phyloP scores from a whole-genome alignment of 2,888 invertebrate genomes.

The Glomeris marginata region DNA sequence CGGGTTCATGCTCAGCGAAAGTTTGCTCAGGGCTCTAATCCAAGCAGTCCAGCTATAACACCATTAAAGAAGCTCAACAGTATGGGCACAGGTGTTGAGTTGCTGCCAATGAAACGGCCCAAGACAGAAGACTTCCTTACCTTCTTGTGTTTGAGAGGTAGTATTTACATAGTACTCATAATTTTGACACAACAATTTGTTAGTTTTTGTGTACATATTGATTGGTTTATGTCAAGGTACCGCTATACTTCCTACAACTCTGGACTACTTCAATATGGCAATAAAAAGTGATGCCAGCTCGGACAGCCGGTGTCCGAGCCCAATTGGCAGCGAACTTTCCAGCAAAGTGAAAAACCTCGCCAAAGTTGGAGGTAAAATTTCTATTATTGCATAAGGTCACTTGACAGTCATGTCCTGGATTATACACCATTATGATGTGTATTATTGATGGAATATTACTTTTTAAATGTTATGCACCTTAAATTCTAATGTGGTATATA shows the following conservation, averaged over 20 bases:
- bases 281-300: conserved; percentile 17
- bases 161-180: conserved; percentile 13
- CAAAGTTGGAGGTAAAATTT: too few relatives aligned
- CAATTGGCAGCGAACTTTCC: conserved; percentile 10
- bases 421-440: too few relatives aligned
- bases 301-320: conserved; percentile 18
- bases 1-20: conserved; percentile 75
- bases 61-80: conserved; percentile 40
- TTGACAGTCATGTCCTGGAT: too few relatives aligned
- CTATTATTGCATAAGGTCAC: too few relatives aligned
- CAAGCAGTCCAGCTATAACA: conserved; percentile 38
- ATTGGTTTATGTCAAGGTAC: conserved; percentile 36
- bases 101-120: conserved; percentile 38
- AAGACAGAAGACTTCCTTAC: conserved; percentile 75
- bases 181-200: neutral
- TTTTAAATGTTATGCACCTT: too few relatives aligned
- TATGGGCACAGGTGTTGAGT: conserved; percentile 16
- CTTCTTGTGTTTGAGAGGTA: conserved; percentile 65
- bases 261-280: conserved; percentile 51
- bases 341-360: too few relatives aligned
- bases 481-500: too few relatives aligned
- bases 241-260: conserved; percentile 49
- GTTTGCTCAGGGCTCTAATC: conserved; percentile 64
- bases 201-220: conserved; percentile 3
- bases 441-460: too few relatives aligned